Conservation (phyloP, 2,113 vertebrate genomes). For the Nothocercus nigrocapillus region DNA sequence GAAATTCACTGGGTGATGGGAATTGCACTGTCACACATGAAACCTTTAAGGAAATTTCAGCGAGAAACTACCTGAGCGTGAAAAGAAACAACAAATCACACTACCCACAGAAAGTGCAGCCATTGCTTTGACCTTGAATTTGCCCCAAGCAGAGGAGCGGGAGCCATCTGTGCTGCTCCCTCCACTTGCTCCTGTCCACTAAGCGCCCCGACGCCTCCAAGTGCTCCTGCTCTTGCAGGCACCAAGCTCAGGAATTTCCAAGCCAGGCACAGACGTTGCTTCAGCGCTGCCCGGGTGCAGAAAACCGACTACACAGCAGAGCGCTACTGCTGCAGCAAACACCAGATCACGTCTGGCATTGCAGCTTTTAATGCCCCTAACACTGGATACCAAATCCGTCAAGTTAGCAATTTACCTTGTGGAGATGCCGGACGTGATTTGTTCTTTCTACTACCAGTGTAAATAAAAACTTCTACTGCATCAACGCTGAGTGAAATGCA, state of each 20-base stretch:
- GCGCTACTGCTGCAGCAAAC: neutral
- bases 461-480: neutral
- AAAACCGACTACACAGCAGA: neutral
- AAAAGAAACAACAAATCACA: neutral
- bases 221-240: neutral
- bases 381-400: neutral
- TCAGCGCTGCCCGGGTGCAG: neutral
- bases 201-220: fast-evolving
- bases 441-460: neutral
- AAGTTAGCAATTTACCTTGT: neutral
- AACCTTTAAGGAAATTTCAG: neutral
- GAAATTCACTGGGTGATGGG: neutral
- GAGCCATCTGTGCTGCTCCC: fast-evolving
- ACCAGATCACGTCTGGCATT: neutral
- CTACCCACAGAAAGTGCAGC: neutral
- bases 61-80: neutral
- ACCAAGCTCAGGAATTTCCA: neutral
- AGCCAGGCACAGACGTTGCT: neutral
- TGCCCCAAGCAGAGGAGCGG: fast-evolving
- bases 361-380: neutral
- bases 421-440: neutral
- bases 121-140: neutral
- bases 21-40: neutral
- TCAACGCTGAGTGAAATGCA: neutral
- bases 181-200: neutral